Percentiles rank a stretch among this genome's conserved stretches.
Evolutionary conservation across 2,888 invertebrate species (phyloP).

Genomic region (Caenorhabditis macrosperma): DNA sequence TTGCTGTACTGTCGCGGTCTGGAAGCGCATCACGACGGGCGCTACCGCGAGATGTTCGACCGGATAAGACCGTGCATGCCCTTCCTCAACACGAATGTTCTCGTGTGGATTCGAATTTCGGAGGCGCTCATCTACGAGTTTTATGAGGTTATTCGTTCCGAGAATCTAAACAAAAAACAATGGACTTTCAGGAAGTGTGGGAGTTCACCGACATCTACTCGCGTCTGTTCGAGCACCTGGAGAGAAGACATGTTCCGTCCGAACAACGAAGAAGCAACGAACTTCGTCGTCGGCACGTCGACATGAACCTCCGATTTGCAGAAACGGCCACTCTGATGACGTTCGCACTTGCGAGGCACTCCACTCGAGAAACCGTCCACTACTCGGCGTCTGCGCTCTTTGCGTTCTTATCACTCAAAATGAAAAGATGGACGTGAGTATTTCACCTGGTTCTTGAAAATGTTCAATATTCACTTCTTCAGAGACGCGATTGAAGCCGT

Average conservation of each 20-base stretch:
- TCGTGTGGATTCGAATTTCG: constrained; percentile 49
- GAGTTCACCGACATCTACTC: constrained; percentile 45
- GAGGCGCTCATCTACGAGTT: constrained; percentile 49
- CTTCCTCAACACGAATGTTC: constrained; percentile 36
- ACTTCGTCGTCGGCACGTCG: constrained; percentile 18
- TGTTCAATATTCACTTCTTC: background rate
- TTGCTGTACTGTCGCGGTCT: constrained; percentile 34
- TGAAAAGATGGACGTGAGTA: constrained; percentile 44
- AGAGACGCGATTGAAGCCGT: constrained; percentile 36
- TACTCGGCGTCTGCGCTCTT: constrained; percentile 25
- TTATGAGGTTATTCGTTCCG: too few relatives aligned
- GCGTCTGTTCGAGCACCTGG: constrained; percentile 24
- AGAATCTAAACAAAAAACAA: background rate
- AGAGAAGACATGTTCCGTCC: too few relatives aligned
- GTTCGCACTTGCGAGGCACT: constrained; percentile 32
- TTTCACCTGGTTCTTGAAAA: background rate
- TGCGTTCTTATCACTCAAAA: constrained; percentile 33
- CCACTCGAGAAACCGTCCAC: constrained; percentile 14
- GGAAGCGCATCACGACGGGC: constrained; percentile 39
- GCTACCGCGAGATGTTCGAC: constrained; percentile 51
- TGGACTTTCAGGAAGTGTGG: constrained; percentile 36
- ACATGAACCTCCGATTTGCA: constrained; percentile 35
- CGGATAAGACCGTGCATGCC: constrained; percentile 35
- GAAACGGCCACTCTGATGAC: constrained; percentile 40
- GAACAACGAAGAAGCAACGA: constrained; percentile 12